Percentiles rank a stretch among this genome's conserved stretches.
Evolutionary conservation across 2,797 vertebrate species (phyloP).

Genomic region (Catostomus latipinnis): DNA sequence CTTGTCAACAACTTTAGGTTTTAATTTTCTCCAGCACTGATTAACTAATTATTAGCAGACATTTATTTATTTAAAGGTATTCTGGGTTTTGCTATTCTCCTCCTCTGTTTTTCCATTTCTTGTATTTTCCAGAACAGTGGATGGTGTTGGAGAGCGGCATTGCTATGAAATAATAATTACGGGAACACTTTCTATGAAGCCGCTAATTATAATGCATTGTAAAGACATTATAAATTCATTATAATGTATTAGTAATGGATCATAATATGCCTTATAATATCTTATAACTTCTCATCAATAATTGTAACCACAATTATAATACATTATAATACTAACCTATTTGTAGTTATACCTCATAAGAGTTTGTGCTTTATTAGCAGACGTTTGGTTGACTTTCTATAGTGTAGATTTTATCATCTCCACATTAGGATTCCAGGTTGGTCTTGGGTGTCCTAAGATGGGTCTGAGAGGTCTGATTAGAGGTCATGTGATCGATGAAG

Average conservation of each 20-base stretch:
- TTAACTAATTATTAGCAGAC: not conserved
- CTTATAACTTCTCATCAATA: too few relatives aligned
- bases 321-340: too few relatives aligned
- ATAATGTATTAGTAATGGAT: too few relatives aligned
- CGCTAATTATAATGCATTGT: too few relatives aligned
- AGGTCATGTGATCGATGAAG: slow-evolving; percentile 51
- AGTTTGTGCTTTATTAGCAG: not conserved
- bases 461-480: slow-evolving; percentile 28
- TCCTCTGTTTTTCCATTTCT: not conserved
- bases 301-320: too few relatives aligned
- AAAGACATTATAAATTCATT: too few relatives aligned
- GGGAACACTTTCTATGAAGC: too few relatives aligned
- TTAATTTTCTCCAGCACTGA: slow-evolving; percentile 6
- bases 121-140: not conserved
- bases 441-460: slow-evolving; percentile 32
- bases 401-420: slow-evolving; percentile 5
- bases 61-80: not conserved
- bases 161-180: slow-evolving; percentile 18
- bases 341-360: too few relatives aligned
- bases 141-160: not conserved
- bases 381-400: not conserved
- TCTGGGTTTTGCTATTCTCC: not conserved
- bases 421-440: slow-evolving; percentile 21
- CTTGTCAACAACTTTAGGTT: not conserved
- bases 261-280: too few relatives aligned